Evolutionary conservation across 2,797 vertebrate genomes (phyloP), one percentile per base, ranked within the genome.

Genomic region (Hyperoplus lanceolatus): DNA sequence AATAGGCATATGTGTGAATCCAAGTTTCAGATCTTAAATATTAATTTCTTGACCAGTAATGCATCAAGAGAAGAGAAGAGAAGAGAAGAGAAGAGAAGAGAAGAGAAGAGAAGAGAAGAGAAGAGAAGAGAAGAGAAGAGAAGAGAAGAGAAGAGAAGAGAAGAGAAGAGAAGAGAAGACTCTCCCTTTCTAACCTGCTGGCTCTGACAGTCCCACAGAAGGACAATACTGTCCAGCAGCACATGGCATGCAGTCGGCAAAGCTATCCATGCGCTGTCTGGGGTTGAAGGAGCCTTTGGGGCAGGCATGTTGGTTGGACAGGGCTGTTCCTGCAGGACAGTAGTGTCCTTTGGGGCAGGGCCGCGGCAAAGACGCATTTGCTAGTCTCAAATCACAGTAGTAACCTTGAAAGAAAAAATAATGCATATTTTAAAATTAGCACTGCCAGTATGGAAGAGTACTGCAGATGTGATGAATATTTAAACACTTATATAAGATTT

Each of bases 261-360:
- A 15, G 16, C 90, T 92, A 66, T 80, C 85, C 60, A 92, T 81
- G 3, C 73, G 92, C 65, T 92, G 88, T 49, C 70, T 91, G 2
- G 95, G 90, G 64, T 96, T 96, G 29, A 96, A 98, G 29, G 96
- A 96, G 59, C 97, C 96, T 1, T 76, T 51, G 0, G 97, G 97
- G 79, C 97, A 99, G 76, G 96, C 95, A 86, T 96, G 86, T 72
- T 96, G 95, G 58, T 92, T 93, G 67, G 95, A 92, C 48, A 89
- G 46, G 38, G 81, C 82, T 0, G 96, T 97, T 57, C 97, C 97
- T 54, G 79, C 64, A 13, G 96, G 97, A 84, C 97, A 99, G 85
- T 96, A 99, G 88, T 97, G 95, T 41, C 97, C 97, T 80, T 69
- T 91, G 0, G 95, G 96, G 83, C 97, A 98, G 0, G 95, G 95